These are phyloP conservation scores for Apocheima hispidaria DNA, from an alignment of 2,888 invertebrate species.

Conservation along the genomic window DNA sequence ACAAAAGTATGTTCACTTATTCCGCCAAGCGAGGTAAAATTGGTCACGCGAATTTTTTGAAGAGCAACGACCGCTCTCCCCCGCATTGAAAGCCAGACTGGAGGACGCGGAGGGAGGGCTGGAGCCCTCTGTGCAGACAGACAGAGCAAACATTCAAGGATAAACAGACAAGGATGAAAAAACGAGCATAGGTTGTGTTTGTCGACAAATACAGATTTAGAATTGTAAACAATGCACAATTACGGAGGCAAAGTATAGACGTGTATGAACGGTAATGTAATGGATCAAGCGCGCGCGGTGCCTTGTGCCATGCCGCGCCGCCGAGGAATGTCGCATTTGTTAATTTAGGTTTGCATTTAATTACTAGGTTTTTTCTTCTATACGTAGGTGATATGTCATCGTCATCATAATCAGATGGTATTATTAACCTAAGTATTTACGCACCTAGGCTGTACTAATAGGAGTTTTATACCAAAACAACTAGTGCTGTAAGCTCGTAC, in stretches of 20 bases:
- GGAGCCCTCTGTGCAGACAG: constrained; percentile 53
- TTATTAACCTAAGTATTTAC: neutral
- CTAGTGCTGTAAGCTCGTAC: too few species aligned
- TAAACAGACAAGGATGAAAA: constrained; percentile 64
- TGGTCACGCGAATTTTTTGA: constrained; percentile 53
- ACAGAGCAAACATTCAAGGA: constrained; percentile 67
- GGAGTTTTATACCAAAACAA: too few species aligned
- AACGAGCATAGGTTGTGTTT: constrained; percentile 55
- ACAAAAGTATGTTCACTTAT: neutral
- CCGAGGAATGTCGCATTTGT: constrained; percentile 2
- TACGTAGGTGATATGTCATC: neutral
- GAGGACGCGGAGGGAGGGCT: constrained; percentile 54
- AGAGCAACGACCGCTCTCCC: constrained; percentile 72
- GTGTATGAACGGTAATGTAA: constrained; percentile 6
- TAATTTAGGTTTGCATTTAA: too few species aligned
- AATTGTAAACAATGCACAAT: constrained; percentile 44
- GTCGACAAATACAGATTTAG: constrained; percentile 47
- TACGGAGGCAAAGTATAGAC: constrained; percentile 13
- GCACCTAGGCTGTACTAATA: too few species aligned
- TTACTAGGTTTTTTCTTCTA: neutral
- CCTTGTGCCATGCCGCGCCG: constrained; percentile 13
- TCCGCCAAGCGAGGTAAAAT: constrained; percentile 53
- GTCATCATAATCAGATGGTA: neutral
- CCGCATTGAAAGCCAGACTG: constrained; percentile 77
- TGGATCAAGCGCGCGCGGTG: neutral